Base-by-base conservation (phyloP, 1,140 invertebrate species). In the Eriosoma lanigerum region DNA sequence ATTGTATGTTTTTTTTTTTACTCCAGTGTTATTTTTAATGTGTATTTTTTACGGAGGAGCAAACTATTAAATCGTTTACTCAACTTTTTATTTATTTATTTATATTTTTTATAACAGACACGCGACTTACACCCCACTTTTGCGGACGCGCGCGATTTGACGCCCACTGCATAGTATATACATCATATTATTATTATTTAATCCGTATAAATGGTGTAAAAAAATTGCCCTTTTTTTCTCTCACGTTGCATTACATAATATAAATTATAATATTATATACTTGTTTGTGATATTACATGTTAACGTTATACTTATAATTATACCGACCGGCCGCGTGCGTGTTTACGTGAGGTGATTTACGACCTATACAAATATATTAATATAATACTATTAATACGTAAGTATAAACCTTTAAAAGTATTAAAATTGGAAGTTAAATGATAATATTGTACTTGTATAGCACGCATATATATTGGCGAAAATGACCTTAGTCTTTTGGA, bases 1-100 rank as follows among this genome's bases (percentile, higher is more conserved):
- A 38, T 38, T 58, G 21, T 75, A n/a, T 75, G n/a, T 78, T 76
- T 78, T 78, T 76, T 78, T 76, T 78, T 78, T 76, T 44, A 21
- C 21, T 60, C 21, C 12, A 13, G 26, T 54, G n/a, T 73, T 38
- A 46, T 76, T 56, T 54, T 32, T 48, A n/a, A 2, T 48, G n/a
- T 26, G 12, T 73, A 24, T 76, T 76, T 46, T 76, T 44, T 60
- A 46, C 75, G 56, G 32, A 78, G 72, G 38, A 78, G 62, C 56
- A 78, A 78, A 78, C 75, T 76, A 76, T 76, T 76, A 76, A 76
- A 76, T 68, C 75, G 75, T 78, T 78, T 78, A 78, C 32, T 78
- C 75, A 56, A 78, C 75, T 78, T 78, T 78, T 78, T 78, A 32
- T 46, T 46, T 78, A 38, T 38, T 38, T 38, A 38, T 3, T 38